Base-by-base conservation (phyloP, 2,113 vertebrate species). In the Ondatra zibethicus region DNA sequence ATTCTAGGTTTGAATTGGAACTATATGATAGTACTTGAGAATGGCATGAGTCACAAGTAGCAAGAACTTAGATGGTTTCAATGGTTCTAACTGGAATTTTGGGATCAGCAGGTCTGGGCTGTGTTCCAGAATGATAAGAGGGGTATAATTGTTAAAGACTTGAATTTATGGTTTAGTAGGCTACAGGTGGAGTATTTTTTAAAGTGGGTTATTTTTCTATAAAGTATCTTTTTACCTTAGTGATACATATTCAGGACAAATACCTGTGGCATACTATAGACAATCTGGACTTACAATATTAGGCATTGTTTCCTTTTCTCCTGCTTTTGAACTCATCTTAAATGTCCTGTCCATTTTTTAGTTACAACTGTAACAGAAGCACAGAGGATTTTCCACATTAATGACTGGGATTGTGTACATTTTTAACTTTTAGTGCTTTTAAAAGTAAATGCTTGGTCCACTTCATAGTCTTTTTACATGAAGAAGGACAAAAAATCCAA, bases 91-190 rank as follows among this genome's bases (percentile, higher is more conserved):
- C 73, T 81, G n/a, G 58, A 90, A n/a, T 39, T 95, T 96, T 92
- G 61, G 31, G 66, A 47, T 86, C 47, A 29, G 25, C 29, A 96
- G 2, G 92, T 91, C 72, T 89, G 47, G 90, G 76, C 66, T 63
- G 7, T 78, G 27, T 68, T 93, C 85, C 63, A 96, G 70, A 89
- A 95, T 86, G 77, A 63, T 55, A 17, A 39, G 19, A 91, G 29
- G 19, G 47, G 21, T 76, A 47, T 84, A 90, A 89, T 78, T 96
- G 68, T 91, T 89, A 96, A 96, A 95, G 77, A 89, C 29, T 68
- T 91, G 11, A n/a, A 76, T n/a, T 94, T 95, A 80, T 47, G 88
- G 9, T 84, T 96, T 93, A 85, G 36, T 96, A 91, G 65, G 50
- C 92, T 92, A 85, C 13, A 96, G 39, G 36, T 86, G 52, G 0